Evolutionary conservation across 1,140 invertebrate species (phyloP), one percentile per base, ranked within the genome.

Genomic region (Psix sp.): DNA sequence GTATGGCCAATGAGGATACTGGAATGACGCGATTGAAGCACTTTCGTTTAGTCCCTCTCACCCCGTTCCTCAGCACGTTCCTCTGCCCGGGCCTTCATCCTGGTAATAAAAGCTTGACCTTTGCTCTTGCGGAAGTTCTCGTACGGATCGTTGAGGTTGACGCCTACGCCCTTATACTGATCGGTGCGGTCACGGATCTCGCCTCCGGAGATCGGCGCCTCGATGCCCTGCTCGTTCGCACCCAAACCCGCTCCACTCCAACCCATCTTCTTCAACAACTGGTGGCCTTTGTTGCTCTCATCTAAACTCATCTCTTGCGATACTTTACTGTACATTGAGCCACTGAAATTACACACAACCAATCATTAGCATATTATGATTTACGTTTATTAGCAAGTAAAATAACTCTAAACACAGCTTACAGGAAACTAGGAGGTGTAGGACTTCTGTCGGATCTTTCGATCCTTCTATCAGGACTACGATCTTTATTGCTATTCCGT

Each of bases 61-160:
- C 84, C 84, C 33, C 85, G 85, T 72, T 90, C 89, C 48, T 89
- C 88, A 7, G 91, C 91, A 59, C 93, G 87, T 81, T 96, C 95
- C 74, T 97, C 93, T 11, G 94, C 95, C 82, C 96, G 90, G 15
- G 95, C 94, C 84, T 96, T 96, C 96, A 99, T 98, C 78, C 96
- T 90, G 51, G 95, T 95, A 52, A 98, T 98, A 88, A 98, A 98
- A 38, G 96, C 96, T 79, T 96, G 95, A 40, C 96, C 96, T 88
- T 98, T 98, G 82, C 94, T 97, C 87, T 98, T 98, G 54, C 97
- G 90, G 87, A 98, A 99, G 82, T 95, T 96, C 87, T 99, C 97
- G 83, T 97, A 99, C 0, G 97, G 97, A 89, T 98, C 96, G 80
- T 95, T 95, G 57, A 96, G 87, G 82, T 93, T 95, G 54, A 95